phyloP scores from a whole-genome alignment of 2,113 vertebrate species.

The Diglossa brunneiventris region DNA sequence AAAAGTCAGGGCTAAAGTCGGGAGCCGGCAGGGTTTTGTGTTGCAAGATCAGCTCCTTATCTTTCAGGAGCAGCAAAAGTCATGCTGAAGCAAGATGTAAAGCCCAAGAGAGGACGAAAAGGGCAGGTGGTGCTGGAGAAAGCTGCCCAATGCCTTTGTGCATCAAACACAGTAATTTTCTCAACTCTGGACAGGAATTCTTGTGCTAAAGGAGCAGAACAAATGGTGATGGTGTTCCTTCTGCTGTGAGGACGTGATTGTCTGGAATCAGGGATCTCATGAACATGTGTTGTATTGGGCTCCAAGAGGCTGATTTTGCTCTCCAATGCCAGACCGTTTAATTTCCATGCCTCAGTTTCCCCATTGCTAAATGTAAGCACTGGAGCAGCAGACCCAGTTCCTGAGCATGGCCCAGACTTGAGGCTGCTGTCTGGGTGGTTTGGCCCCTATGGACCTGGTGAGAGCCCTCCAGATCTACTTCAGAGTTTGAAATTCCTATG shows the following conservation, averaged over 20 bases:
- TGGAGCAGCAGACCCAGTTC: background rate
- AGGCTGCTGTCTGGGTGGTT: background rate
- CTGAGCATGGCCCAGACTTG: background rate
- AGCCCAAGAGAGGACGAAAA: background rate
- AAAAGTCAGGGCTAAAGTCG: background rate
- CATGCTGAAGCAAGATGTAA: background rate
- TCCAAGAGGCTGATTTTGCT: background rate
- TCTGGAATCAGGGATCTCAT: background rate
- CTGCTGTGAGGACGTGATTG: background rate
- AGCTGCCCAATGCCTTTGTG: background rate
- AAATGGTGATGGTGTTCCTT: background rate
- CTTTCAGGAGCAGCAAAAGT: background rate
- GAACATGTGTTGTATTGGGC: background rate
- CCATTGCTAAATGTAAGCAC: rapidly evolving
- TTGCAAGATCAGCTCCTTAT: background rate
- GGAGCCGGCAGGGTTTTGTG: background rate
- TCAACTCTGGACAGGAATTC: background rate
- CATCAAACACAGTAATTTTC: background rate
- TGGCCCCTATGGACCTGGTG: rapidly evolving
- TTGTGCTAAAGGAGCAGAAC: background rate
- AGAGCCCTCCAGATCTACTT: background rate
- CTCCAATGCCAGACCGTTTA: background rate
- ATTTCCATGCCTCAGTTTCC: background rate
- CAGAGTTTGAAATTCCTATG: background rate
- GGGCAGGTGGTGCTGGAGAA: background rate